Conservation (phyloP, 2,113 vertebrate genomes). For the Oophaga pumilio region DNA sequence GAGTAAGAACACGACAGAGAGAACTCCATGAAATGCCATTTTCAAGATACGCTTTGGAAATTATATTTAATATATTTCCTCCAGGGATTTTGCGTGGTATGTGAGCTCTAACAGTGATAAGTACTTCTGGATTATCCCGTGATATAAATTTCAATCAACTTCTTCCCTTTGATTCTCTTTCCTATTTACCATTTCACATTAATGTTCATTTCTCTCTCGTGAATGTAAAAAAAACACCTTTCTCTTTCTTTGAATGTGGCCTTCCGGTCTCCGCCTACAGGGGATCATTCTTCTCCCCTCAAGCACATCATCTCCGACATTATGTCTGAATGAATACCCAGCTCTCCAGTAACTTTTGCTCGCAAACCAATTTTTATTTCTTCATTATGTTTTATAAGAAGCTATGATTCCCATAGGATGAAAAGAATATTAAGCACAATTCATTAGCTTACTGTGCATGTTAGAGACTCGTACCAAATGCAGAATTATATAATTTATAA, state of each 20-base stretch:
- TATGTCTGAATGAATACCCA: slow-evolving; percentile 63
- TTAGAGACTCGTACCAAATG: background rate
- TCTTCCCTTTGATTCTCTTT: slow-evolving; percentile 57
- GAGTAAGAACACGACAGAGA: slow-evolving; percentile 25
- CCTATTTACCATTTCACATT: slow-evolving; percentile 58
- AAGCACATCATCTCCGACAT: slow-evolving; percentile 64
- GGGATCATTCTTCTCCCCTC: slow-evolving; percentile 60
- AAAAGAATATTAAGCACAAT: background rate
- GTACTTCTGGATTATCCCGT: slow-evolving; percentile 26
- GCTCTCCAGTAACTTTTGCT: slow-evolving; percentile 68
- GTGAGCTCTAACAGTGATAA: slow-evolving; percentile 32
- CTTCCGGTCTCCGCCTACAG: slow-evolving; percentile 60
- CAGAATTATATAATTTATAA: too few relatives aligned
- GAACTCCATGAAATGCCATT: slow-evolving; percentile 45
- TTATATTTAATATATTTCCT: slow-evolving; percentile 51
- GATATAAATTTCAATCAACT: slow-evolving; percentile 53
- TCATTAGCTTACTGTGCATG: background rate
- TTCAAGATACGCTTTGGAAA: slow-evolving; percentile 41
- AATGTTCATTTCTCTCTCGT: slow-evolving; percentile 53
- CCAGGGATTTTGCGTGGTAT: slow-evolving; percentile 22
- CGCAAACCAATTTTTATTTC: background rate
- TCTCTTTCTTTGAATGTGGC: slow-evolving; percentile 56
- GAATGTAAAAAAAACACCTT: slow-evolving; percentile 61
- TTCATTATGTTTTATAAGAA: background rate
- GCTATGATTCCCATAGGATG: background rate